phyloP scores from a whole-genome alignment of 2,888 invertebrate species.

The Xanthorhoe spadicearia region DNA sequence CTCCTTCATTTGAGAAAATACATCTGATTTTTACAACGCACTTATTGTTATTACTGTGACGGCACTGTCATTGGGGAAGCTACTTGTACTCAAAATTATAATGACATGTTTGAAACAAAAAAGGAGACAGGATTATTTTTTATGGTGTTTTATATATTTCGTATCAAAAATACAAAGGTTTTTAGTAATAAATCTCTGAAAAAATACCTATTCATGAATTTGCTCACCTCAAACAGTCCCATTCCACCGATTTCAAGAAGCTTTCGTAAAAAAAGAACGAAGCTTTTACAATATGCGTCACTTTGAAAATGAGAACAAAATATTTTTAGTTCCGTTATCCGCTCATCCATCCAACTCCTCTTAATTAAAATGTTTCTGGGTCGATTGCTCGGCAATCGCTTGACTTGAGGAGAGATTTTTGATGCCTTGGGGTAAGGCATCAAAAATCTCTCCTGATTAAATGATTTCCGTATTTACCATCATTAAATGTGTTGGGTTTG shows the following conservation, averaged over 20 bases:
- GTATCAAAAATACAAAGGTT: neutral
- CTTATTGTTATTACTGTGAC: constrained; percentile 32
- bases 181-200: neutral
- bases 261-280: neutral
- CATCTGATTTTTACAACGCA: constrained; percentile 38
- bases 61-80: constrained; percentile 13
- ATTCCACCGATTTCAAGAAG: neutral
- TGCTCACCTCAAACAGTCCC: neutral
- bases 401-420: constrained; percentile 24
- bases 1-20: constrained; percentile 65
- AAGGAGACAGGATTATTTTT: constrained; percentile 36
- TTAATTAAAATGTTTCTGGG: constrained; percentile 37
- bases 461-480: constrained; percentile 18
- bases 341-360: constrained; percentile 19
- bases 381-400: constrained; percentile 33
- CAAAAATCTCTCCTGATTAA: constrained; percentile 14
- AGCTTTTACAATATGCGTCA: constrained; percentile 13
- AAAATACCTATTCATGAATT: neutral
- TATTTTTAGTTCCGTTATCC: constrained; percentile 25
- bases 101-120: constrained; percentile 38
- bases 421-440: constrained; percentile 18
- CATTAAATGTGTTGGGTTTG: neutral
- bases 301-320: constrained; percentile 9
- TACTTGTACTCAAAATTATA: constrained; percentile 22
- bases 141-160: constrained; percentile 12